Base-by-base conservation (phyloP, 2,888 invertebrate species). In the Leptodirus hochenwartii region DNA sequence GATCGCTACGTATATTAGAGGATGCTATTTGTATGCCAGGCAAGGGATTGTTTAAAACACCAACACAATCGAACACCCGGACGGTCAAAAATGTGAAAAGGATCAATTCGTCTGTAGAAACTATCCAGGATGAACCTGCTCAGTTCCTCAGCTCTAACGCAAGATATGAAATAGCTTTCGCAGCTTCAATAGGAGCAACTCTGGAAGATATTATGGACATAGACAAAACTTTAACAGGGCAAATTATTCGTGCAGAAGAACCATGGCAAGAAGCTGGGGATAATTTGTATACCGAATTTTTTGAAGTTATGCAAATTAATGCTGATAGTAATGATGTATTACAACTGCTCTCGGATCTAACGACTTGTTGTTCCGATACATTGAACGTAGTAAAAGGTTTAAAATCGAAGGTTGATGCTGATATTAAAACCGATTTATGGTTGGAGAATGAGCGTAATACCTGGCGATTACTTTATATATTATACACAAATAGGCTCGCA, bases 401-500 rank as follows among this genome's bases (percentile, higher is more conserved):
- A 29, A 52, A 53, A 40, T 42, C 49, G 1, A 51, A 53, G 41
- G 47, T 50, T 14, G 41, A 45, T 16, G 32, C 43, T 22, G 30
- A 37, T n/a, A 29, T 31, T 34, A 15, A 20, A 39, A 3, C 52
- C 33, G 52, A 54, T 34, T 33, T 34, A 15, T 73, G 70, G 69
- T 46, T 91, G 20, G 73, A 77, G 36, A 73, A 77, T 43, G 93
- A 93, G 50, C 67, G 79, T 17, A 80, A 84, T 45, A 88, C 84
- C 1, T 93, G 91, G 91, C 69, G 81, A 41, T 61, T 93, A 14
- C 47, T 91, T 4, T 69, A 74, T 42, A 78, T 78, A 36, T 56
- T 93, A 9, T 88, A 80, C 54, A 69, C 77, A 39, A 87, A 91
- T 55, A 69, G 87, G 15, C n/a, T 24, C 8, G 5, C 13, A 2